Conservation (phyloP, 2,888 invertebrate genomes). For the Cybosia mesomella region DNA sequence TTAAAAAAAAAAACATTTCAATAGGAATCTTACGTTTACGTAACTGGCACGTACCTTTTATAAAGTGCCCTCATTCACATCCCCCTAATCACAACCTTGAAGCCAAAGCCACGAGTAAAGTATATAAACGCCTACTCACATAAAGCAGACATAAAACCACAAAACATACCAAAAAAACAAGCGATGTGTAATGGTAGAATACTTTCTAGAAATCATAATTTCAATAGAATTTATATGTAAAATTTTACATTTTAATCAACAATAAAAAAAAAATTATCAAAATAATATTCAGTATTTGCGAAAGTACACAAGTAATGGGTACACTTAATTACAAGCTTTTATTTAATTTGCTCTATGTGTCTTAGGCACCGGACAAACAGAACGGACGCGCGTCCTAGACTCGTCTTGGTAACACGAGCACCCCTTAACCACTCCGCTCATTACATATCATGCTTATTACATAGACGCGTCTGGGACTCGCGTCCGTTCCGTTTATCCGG, state of each 20-base stretch:
- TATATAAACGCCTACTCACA: background rate
- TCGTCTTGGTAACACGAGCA: no score
- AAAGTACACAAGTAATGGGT: no score
- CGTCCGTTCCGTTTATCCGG: no score
- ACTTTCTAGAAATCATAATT: background rate
- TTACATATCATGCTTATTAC: no score
- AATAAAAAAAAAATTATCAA: background rate
- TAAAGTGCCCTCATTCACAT: slow-evolving; percentile 1
- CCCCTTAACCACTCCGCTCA: no score
- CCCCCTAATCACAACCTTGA: background rate
- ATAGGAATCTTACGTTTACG: background rate
- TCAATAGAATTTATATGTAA: background rate
- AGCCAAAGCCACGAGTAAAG: background rate
- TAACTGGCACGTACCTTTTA: background rate
- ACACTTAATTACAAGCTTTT: slow-evolving; percentile 18
- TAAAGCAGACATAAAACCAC: background rate
- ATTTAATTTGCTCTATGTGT: no score
- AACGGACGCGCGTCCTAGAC: no score
- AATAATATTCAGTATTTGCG: slow-evolving; percentile 9
- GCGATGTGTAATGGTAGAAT: background rate
- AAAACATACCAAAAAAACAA: background rate
- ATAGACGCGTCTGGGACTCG: no score
- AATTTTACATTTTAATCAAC: background rate
- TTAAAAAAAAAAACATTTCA: no score
- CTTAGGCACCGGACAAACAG: no score